A percentile compares a stretch with the other conserved stretches of the same genome.
These are phyloP conservation scores for Australoheros facetus DNA, from an alignment of 2,797 vertebrate species.

Conservation along the genomic window DNA sequence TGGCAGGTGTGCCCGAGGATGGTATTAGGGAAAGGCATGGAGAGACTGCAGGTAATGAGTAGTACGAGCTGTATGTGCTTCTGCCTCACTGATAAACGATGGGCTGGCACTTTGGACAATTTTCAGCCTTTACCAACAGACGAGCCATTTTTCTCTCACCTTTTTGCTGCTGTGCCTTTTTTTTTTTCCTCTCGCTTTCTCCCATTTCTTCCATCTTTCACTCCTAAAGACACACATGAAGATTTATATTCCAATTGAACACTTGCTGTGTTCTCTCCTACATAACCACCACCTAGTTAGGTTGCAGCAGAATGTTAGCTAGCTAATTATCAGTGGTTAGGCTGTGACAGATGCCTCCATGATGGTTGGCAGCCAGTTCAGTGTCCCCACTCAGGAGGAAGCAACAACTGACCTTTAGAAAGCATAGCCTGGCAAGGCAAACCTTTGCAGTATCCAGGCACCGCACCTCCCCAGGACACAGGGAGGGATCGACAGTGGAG, in stretches of 20 bases:
- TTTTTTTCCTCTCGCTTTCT: neutral
- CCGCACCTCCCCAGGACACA: neutral
- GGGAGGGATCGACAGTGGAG: slow-evolving; percentile 46
- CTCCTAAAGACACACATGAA: slow-evolving; percentile 2
- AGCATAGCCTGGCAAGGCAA: slow-evolving; percentile 43
- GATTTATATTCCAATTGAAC: neutral
- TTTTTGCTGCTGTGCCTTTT: slow-evolving; percentile 9
- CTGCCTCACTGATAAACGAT: slow-evolving; percentile 69
- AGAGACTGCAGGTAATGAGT: slow-evolving; percentile 66
- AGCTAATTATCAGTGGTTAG: slow-evolving; percentile 62
- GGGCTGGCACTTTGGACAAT: slow-evolving; percentile 63
- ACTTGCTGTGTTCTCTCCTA: neutral
- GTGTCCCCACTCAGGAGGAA: slow-evolving; percentile 21
- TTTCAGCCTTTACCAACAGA: slow-evolving; percentile 63
- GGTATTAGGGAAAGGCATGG: slow-evolving; percentile 56
- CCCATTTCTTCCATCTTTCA: slow-evolving; percentile 21
- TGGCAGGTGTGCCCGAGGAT: slow-evolving; percentile 54
- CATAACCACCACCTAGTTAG: neutral
- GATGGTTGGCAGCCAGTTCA: slow-evolving; percentile 47
- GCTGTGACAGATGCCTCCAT: slow-evolving; percentile 62
- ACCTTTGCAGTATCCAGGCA: slow-evolving; percentile 35
- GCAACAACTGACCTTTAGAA: slow-evolving; percentile 68
- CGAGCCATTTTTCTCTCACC: slow-evolving; percentile 66
- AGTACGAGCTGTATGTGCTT: slow-evolving; percentile 50
- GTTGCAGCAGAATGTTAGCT: slow-evolving; percentile 19